Percentiles rank a stretch among this genome's conserved stretches.
phyloP scores from a whole-genome alignment of 2,888 invertebrate genomes.

The Petrolisthes manimaculis region DNA sequence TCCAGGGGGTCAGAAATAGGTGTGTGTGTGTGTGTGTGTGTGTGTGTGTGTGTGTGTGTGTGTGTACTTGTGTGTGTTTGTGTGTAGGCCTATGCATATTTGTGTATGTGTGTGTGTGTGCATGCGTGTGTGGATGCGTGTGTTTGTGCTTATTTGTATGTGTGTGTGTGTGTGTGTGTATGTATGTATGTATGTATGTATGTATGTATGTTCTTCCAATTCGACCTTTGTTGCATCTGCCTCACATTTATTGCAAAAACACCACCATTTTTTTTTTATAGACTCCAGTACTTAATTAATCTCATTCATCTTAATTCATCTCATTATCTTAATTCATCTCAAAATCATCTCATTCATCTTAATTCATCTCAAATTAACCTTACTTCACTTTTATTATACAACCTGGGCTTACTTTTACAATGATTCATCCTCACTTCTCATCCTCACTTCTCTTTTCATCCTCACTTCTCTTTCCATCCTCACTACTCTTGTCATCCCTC shows the following conservation, averaged over 20 bases:
- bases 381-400: neutral
- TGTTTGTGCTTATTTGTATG: neutral
- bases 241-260: too few species aligned
- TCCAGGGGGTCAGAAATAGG: neutral
- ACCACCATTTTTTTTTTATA: neutral
- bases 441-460: too few species aligned
- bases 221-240: too few species aligned
- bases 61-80: neutral
- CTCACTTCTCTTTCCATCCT: too few species aligned
- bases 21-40: conserved; percentile 1
- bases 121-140: neutral
- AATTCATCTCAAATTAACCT: neutral
- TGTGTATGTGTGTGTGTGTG: neutral
- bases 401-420: too few species aligned
- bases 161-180: neutral
- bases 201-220: neutral
- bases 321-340: neutral
- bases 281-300: neutral
- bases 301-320: neutral
- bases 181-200: neutral
- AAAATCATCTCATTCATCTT: neutral
- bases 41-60: conserved; percentile 1
- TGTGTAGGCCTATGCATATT: neutral
- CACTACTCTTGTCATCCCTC: too few species aligned
- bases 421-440: too few species aligned